Conservation (phyloP, 2,113 vertebrate species). For the Trichechus manatus region DNA sequence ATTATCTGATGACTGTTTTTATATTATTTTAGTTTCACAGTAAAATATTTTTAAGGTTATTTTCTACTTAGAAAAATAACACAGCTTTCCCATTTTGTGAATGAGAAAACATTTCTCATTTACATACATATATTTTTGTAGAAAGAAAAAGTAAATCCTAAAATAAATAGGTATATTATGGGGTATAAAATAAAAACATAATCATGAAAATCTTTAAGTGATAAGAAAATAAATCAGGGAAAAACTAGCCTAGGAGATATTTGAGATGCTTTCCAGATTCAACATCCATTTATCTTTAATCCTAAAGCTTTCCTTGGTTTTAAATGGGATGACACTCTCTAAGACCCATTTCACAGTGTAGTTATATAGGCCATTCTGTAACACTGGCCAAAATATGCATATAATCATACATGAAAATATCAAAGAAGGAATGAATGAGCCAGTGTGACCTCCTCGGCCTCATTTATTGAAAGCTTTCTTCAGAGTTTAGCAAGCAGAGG, state of each 20-base stretch:
- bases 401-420: not conserved
- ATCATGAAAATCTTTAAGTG: not conserved
- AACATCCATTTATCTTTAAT: not conserved
- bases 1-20: not conserved
- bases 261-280: not conserved
- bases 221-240: not conserved
- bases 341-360: not conserved
- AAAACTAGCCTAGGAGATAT: not conserved
- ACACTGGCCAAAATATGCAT: not conserved
- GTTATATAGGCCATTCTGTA: not conserved
- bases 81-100: not conserved
- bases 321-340: not conserved
- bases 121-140: not conserved
- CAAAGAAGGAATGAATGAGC: constrained; percentile 4
- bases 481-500: not conserved
- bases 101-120: not conserved
- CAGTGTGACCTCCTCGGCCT: not conserved
- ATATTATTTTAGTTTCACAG: not conserved
- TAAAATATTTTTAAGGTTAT: not conserved
- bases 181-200: not conserved
- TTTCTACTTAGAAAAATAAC: not conserved
- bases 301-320: not conserved
- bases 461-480: not conserved
- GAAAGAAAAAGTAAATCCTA: not conserved
- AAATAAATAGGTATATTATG: not conserved